phyloP scores from a whole-genome alignment of 2,888 invertebrate species.

The Dorcus hopei region DNA sequence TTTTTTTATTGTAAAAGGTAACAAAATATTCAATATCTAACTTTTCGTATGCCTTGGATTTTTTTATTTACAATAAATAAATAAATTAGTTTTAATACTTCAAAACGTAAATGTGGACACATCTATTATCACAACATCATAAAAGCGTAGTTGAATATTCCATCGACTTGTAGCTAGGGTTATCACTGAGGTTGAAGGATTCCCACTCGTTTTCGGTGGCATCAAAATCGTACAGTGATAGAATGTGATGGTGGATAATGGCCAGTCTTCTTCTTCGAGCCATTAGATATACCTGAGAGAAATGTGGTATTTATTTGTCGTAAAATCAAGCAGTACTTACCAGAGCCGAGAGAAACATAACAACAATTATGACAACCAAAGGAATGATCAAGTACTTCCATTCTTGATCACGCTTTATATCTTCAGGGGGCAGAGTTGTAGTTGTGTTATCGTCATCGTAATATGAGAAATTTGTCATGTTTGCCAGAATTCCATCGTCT shows the following conservation, averaged over 20 bases:
- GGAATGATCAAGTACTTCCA: conserved; percentile 44
- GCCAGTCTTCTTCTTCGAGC: conserved; percentile 56
- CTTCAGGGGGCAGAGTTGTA: neutral
- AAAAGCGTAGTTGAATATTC: conserved; percentile 13
- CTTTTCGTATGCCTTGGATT: neutral
- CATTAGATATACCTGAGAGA: conserved; percentile 52
- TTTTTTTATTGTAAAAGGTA: neutral
- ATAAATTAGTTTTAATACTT: conserved; percentile 1
- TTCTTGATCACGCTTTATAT: conserved; percentile 28
- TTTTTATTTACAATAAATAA: neutral
- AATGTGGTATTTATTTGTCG: neutral
- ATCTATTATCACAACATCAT: conserved; percentile 1
- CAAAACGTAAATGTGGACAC: neutral
- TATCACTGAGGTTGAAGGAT: conserved; percentile 51
- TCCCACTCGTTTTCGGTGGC: conserved; percentile 71
- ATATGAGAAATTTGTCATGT: too few species aligned
- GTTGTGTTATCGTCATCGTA: too few species aligned
- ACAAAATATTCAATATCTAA: neutral
- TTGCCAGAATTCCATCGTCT: too few species aligned
- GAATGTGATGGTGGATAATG: conserved; percentile 59
- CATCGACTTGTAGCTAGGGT: conserved; percentile 35
- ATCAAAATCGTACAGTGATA: conserved; percentile 68
- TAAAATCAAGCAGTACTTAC: conserved; percentile 31
- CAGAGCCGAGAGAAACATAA: conserved; percentile 44
- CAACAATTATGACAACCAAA: conserved; percentile 42